Percentiles rank a stretch among this genome's conserved stretches.
Conservation (phyloP, 2,888 invertebrate species). For the Ctenicera cuprea region DNA sequence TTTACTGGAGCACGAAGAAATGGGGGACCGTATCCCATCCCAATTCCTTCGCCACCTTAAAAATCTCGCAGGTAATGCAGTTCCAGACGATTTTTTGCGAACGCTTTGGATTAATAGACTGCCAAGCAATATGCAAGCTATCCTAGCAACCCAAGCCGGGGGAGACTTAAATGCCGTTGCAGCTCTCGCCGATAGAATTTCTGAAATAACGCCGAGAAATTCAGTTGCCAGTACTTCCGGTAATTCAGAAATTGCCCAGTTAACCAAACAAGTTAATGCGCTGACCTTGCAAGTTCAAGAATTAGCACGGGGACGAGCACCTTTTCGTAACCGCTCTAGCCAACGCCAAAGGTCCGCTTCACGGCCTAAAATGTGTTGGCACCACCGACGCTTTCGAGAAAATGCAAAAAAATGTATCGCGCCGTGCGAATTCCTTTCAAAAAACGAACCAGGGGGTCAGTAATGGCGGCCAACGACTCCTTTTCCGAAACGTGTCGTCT, state of each 20-base stretch:
- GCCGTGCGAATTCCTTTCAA: background rate
- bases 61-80: no score
- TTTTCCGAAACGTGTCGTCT: conserved; percentile 11
- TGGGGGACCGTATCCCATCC: no score
- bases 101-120: no score
- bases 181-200: background rate
- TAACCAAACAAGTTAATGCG: conserved; percentile 55
- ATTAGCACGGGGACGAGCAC: no score
- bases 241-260: conserved; percentile 61
- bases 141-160: conserved; percentile 25
- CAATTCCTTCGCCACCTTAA: no score
- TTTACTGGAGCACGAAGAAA: no score
- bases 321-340: no score
- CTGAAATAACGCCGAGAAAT: conserved; percentile 63
- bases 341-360: background rate
- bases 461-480: conserved; percentile 24
- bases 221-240: conserved; percentile 63
- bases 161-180: background rate
- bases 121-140: conserved; percentile 27
- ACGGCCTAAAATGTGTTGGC: no score
- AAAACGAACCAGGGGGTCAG: conserved; percentile 12
- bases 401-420: background rate
- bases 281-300: no score
- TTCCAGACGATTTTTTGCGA: no score
- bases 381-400: background rate